Conservation (phyloP, 2,113 vertebrate species). For the Coptodon rendalli region DNA sequence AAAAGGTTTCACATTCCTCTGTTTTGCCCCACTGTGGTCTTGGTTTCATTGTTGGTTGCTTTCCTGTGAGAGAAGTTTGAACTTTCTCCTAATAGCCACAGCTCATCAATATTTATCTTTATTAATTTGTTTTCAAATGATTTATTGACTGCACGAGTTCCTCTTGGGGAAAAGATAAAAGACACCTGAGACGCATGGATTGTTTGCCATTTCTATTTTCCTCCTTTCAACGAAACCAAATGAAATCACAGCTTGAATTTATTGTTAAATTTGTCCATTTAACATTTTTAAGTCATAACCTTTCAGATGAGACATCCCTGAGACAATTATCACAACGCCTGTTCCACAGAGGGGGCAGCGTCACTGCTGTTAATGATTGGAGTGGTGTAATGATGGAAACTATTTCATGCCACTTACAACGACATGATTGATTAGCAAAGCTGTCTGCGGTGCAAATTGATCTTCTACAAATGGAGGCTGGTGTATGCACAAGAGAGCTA, state of each 20-base stretch:
- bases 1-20: conserved; percentile 25
- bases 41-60: background rate
- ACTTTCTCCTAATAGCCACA: background rate
- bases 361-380: background rate
- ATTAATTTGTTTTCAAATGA: background rate
- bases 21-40: background rate
- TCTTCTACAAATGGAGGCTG: background rate
- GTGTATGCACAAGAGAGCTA: background rate
- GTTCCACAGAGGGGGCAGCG: background rate
- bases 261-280: background rate
- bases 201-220: background rate
- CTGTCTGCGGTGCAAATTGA: background rate
- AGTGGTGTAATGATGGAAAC: background rate
- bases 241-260: background rate
- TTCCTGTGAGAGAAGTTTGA: background rate
- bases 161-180: background rate
- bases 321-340: background rate
- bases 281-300: background rate
- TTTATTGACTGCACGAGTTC: background rate
- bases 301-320: background rate
- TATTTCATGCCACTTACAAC: background rate
- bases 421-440: conserved; percentile 16
- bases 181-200: background rate
- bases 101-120: background rate
- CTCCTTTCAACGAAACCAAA: background rate